Base-by-base conservation (phyloP, 2,113 vertebrate species). In the Octodon degus region DNA sequence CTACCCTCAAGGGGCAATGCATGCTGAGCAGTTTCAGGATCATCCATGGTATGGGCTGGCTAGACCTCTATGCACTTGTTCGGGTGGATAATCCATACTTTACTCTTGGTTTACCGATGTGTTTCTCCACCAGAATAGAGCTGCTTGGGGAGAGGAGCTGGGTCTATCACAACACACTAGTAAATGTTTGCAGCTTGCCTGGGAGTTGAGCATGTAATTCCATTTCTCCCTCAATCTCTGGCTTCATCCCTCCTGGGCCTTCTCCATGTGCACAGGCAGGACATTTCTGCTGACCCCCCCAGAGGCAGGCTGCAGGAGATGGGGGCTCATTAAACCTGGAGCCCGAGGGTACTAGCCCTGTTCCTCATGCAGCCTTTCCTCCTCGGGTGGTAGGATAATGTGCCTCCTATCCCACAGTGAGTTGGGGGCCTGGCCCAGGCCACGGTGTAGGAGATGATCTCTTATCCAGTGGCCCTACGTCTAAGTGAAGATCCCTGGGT, bases 241-340 rank as follows among this genome's bases (percentile, higher is more conserved):
- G 30, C 22, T 72, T 22, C 43, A 70, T 10, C n/a, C 63, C 12
- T 70, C 20, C 63, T 50, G 40, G 81, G 60, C 12, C 30, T 4
- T 14, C 17, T 55, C 53, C 43, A 7, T 0, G 6, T 13, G 62
- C 32, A 32, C 12, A 1, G 0, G 11, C 0, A n/a, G 14, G 40
- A 32, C 58, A 30, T 16, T 10, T 63, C 30, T 40, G 20, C 53
- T 40, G 5, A 40, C 5, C 10, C 62, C 62, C 25, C 9, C 40
- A 27, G 86, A 65, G 22, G 32, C 60, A 93, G 79, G 65, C 70
- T 34, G 62, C 12, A 47, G 81, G 67, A 25, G 16, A 32, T 1
- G 22, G 11, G 24, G 20, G n/a, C 17, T 22, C 7, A 16, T 5
- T 40, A 5, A 11, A 37, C 43, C 60, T 27, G 11, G 60, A 70